Evolutionary conservation across 2,113 vertebrate genomes (phyloP), one percentile per base, ranked within the genome.

Genomic region (Malurus cyaneus): DNA sequence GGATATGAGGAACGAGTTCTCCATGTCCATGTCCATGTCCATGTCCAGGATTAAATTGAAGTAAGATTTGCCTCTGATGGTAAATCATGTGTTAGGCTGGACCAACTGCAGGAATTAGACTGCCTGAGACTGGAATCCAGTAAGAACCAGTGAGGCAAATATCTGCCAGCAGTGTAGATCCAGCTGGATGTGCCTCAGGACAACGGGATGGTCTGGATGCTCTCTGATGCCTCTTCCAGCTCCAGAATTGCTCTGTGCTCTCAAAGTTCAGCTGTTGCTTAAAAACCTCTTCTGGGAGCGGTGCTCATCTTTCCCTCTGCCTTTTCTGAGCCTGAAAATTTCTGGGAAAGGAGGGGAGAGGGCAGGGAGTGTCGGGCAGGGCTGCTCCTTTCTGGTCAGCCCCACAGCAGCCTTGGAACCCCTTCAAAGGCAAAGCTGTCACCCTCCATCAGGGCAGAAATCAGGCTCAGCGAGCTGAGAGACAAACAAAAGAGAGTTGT

Each of bases 351-450:
- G 4, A 66, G 87, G 67, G 69, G 24, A 93, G 87, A 93, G 89
- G 92, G 71, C 85, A 64, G 88, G 76, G 93, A 88, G 76, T 7
- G 42, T 2, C 86, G 85, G 90, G 82, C 82, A 83, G 89, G 89
- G 61, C 52, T 86, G 82, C 39, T 95, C 79, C 93, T 94, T 83
- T 92, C 96, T 93, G 96, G 47, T 92, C 94, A 94, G 81, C 89
- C 80, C 52, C 65, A 16, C 85, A 86, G 92, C 96, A 95, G 94
- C 92, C 83, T 92, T 97, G 96, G 96, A 91, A 0, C 31, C 36
- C 34, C 94, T 95, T 96, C 95, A 96, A 92, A 97, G 95, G 36
- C 81, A 3, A 17, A 46, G 69, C 89, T 93, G 93, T 96, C 88
- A 70, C 88, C 52, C 87, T 95, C 76, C 87, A 86, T 59, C 81